Conservation (phyloP, 92 coral and sea anemone genomes). For the Isaurus tuberculatus region DNA sequence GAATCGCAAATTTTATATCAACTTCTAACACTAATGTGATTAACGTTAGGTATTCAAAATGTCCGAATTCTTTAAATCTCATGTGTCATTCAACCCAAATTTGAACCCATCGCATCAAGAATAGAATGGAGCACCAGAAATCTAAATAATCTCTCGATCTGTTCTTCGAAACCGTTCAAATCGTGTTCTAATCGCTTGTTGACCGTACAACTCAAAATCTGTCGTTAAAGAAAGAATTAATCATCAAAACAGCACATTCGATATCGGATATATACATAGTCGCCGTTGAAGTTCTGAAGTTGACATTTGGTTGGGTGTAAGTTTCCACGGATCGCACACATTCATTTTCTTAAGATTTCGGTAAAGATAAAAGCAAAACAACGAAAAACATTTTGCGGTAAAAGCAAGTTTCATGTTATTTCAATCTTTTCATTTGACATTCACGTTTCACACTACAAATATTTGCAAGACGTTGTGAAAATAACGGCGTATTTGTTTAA, state of each 20-base stretch:
- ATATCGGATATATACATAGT: neutral
- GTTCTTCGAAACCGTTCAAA: conserved; percentile 29
- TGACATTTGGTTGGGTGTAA: conserved; percentile 19
- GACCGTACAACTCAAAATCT: conserved; percentile 38
- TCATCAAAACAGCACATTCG: conserved; percentile 35
- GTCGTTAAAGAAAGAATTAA: conserved; percentile 48
- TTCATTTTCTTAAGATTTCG: conserved; percentile 41
- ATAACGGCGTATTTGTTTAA: conserved; percentile 12
- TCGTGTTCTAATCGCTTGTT: conserved; percentile 50
- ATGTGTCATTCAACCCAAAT: neutral
- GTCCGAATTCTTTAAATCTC: conserved; percentile 18
- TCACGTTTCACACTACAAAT: conserved; percentile 30
- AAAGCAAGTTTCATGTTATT: conserved; percentile 45
- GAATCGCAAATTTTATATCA: neutral
- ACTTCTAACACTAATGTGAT: conserved; percentile 22
- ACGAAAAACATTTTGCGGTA: conserved; percentile 35
- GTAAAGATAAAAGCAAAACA: conserved; percentile 29
- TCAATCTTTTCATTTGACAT: conserved; percentile 19
- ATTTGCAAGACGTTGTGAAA: conserved; percentile 39
- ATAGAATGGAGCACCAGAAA: neutral
- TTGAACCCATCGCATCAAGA: neutral
- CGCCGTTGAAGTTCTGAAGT: conserved; percentile 14
- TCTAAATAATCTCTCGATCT: conserved; percentile 34
- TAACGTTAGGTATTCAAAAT: neutral
- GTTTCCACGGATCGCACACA: conserved; percentile 23